These are phyloP conservation scores for Baccha elongata DNA, from an alignment of 2,888 invertebrate species.

Conservation along the genomic window DNA sequence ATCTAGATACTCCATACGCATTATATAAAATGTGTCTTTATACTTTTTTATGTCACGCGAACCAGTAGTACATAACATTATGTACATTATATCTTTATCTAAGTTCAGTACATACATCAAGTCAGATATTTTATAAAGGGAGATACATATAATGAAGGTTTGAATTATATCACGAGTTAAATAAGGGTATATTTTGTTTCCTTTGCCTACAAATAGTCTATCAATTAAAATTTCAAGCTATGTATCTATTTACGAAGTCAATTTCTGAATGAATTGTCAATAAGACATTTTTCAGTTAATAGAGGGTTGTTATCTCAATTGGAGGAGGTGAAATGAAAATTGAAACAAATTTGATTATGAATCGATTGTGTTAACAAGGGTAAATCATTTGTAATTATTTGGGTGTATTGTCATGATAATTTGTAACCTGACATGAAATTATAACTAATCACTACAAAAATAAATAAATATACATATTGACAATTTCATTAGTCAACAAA, in stretches of 20 bases:
- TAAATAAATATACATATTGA: no score
- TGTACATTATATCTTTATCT: no score
- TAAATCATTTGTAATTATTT: background rate
- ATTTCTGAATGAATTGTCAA: slow-evolving; percentile 24
- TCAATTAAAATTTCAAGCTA: slow-evolving; percentile 29
- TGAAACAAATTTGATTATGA: background rate
- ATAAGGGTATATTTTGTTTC: slow-evolving; percentile 6
- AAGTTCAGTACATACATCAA: no score
- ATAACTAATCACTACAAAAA: background rate
- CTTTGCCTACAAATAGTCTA: background rate
- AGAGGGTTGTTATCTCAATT: slow-evolving; percentile 18
- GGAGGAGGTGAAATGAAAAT: slow-evolving; percentile 8
- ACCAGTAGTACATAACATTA: background rate
- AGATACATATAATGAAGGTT: background rate
- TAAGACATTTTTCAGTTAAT: background rate
- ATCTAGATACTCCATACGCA: background rate
- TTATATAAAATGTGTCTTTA: background rate
- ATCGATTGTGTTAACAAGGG: background rate
- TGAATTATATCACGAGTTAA: slow-evolving; percentile 16
- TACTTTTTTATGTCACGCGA: slow-evolving; percentile 23
- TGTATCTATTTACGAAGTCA: background rate
- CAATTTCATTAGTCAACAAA: no score
- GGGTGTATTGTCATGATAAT: background rate
- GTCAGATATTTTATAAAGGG: background rate
- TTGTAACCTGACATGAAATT: background rate